Conservation (phyloP, 1,140 invertebrate genomes). For the Drosophila kanapiae region DNA sequence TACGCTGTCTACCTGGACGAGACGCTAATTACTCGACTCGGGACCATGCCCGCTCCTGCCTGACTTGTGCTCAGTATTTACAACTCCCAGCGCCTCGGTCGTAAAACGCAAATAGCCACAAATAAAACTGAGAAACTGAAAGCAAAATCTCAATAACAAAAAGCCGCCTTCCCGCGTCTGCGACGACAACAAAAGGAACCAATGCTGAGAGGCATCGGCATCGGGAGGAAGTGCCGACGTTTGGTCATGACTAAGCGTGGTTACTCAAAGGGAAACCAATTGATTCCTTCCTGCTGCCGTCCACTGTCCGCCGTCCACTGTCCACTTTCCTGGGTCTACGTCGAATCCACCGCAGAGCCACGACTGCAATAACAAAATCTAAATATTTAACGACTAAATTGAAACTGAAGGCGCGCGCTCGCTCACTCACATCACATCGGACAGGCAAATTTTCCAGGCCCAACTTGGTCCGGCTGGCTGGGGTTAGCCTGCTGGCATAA, state of each 20-base stretch:
- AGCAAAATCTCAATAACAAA: constrained; percentile 39
- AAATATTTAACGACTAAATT: constrained; percentile 83
- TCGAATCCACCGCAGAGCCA: constrained; percentile 33
- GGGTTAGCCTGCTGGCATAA: constrained; percentile 72
- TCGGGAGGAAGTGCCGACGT: constrained; percentile 63
- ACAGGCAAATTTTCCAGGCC: constrained; percentile 69
- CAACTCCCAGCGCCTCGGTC: constrained; percentile 42
- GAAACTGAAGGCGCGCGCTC: constrained; percentile 71
- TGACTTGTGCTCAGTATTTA: constrained; percentile 63
- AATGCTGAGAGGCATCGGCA: constrained; percentile 21
- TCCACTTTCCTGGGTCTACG: neutral
- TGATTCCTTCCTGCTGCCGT: constrained; percentile 76
- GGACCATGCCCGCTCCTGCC: constrained; percentile 17
- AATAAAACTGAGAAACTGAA: constrained; percentile 44
- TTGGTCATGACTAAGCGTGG: constrained; percentile 69
- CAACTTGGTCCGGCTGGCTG: constrained; percentile 32
- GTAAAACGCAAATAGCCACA: constrained; percentile 58
- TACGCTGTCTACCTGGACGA: constrained; percentile 47
- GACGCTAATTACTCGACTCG: constrained; percentile 40
- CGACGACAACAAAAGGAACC: constrained; percentile 68
- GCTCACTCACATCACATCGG: constrained; percentile 52
- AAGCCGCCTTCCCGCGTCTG: constrained; percentile 32
- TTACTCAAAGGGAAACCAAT: constrained; percentile 72
- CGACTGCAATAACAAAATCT: constrained; percentile 65
- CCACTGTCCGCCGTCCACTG: neutral